A percentile compares a stretch with the other conserved stretches of the same genome.
phyloP scores from a whole-genome alignment of 2,888 invertebrate genomes.

The Gymnosoma rotundatum region DNA sequence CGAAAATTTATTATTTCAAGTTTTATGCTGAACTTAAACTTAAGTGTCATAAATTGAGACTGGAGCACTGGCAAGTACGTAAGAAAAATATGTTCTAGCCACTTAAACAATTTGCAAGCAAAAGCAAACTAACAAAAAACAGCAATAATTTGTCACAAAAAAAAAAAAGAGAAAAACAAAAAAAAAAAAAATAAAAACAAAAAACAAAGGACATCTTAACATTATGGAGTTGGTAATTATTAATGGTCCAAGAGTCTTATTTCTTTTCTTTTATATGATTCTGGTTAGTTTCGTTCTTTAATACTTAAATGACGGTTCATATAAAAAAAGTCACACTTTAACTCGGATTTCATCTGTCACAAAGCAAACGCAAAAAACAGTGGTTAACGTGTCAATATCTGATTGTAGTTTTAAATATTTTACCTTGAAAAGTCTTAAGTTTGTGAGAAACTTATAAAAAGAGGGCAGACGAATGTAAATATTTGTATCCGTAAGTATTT shows the following conservation, averaged over 20 bases:
- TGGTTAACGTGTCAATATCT: no score
- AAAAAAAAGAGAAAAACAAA: no score
- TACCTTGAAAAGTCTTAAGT: no score
- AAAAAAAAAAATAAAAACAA: slow-evolving; percentile 15
- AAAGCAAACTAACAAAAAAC: slow-evolving; percentile 23
- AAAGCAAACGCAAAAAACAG: no score
- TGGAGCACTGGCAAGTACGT: slow-evolving; percentile 9
- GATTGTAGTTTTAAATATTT: no score
- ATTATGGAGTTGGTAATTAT: slow-evolving; percentile 63
- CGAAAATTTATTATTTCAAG: slow-evolving; percentile 61
- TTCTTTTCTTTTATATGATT: slow-evolving; percentile 7
- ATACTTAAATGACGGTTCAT: no score
- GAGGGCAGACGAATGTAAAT: no score
- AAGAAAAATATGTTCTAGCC: slow-evolving; percentile 46
- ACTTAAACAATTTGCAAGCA: slow-evolving; percentile 46
- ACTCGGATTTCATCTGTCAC: no score
- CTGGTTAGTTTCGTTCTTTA: neutral
- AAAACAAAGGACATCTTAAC: slow-evolving; percentile 25
- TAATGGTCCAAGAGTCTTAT: slow-evolving; percentile 55
- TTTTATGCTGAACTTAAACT: slow-evolving; percentile 62
- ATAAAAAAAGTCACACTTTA: no score
- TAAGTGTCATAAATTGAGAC: slow-evolving; percentile 61
- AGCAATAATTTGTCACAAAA: slow-evolving; percentile 41
- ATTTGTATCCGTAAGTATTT: no score
- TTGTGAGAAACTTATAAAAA: no score